These are phyloP conservation scores for Creontiades dilutus DNA, from an alignment of 2,888 invertebrate species.

Conservation along the genomic window DNA sequence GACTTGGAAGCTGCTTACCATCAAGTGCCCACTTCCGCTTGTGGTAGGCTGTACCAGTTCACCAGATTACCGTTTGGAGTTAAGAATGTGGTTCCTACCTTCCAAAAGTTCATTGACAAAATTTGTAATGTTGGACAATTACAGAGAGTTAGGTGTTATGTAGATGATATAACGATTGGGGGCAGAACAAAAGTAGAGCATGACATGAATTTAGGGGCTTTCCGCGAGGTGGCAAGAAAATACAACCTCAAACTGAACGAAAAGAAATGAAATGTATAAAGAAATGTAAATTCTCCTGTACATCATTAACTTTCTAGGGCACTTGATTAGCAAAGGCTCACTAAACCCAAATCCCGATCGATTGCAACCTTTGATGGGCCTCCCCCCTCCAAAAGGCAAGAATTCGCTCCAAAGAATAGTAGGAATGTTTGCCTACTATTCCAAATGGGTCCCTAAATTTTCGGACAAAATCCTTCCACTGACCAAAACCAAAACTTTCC, in stretches of 20 bases:
- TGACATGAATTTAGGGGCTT: neutral
- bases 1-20: no score
- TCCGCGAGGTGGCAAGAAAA: conserved; percentile 31
- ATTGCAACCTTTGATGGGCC: neutral
- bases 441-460: neutral
- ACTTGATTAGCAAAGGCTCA: neutral
- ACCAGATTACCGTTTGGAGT: neutral
- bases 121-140: conserved; percentile 34
- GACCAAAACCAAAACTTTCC: neutral
- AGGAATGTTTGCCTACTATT: conserved; percentile 15
- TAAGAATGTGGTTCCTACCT: neutral
- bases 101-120: neutral
- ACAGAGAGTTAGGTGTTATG: conserved; percentile 40
- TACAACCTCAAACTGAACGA: conserved; percentile 62
- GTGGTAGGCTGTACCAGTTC: neutral
- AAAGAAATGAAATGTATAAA: no score
- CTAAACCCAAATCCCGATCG: neutral
- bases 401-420: neutral
- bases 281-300: conserved; percentile 25
- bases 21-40: no score
- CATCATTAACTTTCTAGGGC: neutral
- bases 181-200: conserved; percentile 48
- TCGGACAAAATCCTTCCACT: neutral
- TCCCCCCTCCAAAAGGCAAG: neutral
- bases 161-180: conserved; percentile 67